Base-by-base conservation (phyloP, 1,140 invertebrate species). In the Orussus abietinus region DNA sequence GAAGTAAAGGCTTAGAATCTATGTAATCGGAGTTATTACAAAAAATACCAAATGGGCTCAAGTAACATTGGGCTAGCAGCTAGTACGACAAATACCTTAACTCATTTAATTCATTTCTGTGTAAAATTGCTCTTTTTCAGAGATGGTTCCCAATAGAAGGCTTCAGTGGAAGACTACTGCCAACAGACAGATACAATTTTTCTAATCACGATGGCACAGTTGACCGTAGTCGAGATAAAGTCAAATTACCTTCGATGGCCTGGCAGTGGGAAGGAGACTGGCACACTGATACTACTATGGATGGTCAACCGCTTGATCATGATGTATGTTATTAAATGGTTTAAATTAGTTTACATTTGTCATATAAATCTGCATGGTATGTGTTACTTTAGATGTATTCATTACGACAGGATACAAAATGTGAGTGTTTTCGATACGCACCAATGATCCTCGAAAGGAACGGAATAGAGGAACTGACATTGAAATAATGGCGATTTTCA, bases 221-320 rank as follows among this genome's bases (percentile, higher is more conserved):
- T 34, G 82, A 90, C 55, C 76, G 86, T 36, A 81, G 82, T 17
- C 84, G 89, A 43, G 84, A 90, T 53, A 82, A 82, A 57, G 89
- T 95, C 30, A 75, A 85, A 51, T 67, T 95, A 15, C 92, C 92
- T 13, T 92, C 90, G 0, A 82, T 91, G 80, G 88, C 90, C 43
- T 93, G 92, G 92, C 83, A 90, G 57, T 94, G 92, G 92, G 90
- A 96, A 74, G 85, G 85, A 3, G 88, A 92, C 51, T 96, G 92
- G 92, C 82, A 89, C 48, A 77, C 94, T 36, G 91, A 95, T 66
- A 78, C 89, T 9, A 89, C 86, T 17, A 75, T 95, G 31, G 84
- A 93, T 69, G 91, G 90, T 3, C 84, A 92, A 57, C 85, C 86
- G 3, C 72, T 94, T 33, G 86, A 88, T 65, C 83, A 88, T 69